phyloP scores from a whole-genome alignment of 2,888 invertebrate species.

The Hydroisotoma schaefferi region DNA sequence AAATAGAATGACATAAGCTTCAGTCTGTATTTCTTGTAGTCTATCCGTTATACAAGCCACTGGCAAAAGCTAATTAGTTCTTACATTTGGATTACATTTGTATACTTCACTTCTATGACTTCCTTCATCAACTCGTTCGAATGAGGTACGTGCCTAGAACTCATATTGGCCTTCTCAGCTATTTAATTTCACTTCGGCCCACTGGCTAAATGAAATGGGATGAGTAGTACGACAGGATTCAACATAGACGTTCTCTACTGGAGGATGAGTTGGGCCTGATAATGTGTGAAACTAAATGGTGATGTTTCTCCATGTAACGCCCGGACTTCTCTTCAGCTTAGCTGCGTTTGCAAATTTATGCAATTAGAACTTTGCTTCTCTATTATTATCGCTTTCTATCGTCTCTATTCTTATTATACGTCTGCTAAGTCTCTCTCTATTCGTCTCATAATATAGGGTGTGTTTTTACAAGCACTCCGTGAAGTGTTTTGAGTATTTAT shows the following conservation, averaged over 20 bases:
- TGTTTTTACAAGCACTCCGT: no score
- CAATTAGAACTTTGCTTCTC: conserved; percentile 24
- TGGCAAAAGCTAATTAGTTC: conserved; percentile 46
- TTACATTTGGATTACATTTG: conserved; percentile 32
- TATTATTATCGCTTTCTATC: no score
- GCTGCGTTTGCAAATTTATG: conserved; percentile 25
- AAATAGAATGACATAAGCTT: conserved; percentile 30
- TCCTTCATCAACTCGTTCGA: conserved; percentile 36
- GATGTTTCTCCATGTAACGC: neutral
- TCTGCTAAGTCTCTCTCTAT: no score
- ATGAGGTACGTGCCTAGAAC: conserved; percentile 42
- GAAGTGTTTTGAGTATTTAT: no score
- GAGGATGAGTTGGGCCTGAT: neutral
- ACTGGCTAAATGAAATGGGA: conserved; percentile 13
- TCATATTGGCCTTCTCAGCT: conserved; percentile 34
- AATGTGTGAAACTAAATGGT: conserved; percentile 15
- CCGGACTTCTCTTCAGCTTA: neutral
- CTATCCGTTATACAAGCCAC: conserved; percentile 20
- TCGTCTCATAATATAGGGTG: no score
- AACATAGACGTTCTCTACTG: neutral
- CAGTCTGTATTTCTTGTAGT: neutral
- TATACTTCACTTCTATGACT: conserved; percentile 31
- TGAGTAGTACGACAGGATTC: conserved; percentile 2
- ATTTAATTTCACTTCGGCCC: conserved; percentile 2
- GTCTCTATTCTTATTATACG: no score